Evolutionary conservation across 2,797 vertebrate species (phyloP).

Genomic region (Amblyraja radiata): DNA sequence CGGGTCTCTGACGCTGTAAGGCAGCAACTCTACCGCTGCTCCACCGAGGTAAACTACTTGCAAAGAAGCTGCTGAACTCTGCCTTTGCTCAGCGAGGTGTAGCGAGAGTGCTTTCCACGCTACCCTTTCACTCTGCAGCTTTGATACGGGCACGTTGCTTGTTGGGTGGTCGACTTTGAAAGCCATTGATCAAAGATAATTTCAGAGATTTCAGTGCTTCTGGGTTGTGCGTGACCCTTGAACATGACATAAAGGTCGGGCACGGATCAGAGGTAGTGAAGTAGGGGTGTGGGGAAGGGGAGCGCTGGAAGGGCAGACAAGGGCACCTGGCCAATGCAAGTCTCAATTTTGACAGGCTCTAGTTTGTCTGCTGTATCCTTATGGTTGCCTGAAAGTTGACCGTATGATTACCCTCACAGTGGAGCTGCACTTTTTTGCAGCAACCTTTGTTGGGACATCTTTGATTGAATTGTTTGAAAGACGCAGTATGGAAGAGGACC

Average conservation of each 20-base stretch:
- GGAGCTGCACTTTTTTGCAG: too few species aligned
- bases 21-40: too few species aligned
- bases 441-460: not conserved
- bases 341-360: not conserved
- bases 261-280: not conserved
- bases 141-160: not conserved
- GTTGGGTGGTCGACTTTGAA: constrained; percentile 16
- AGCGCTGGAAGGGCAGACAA: not conserved
- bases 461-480: not conserved
- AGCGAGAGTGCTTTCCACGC: not conserved
- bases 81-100: not conserved
- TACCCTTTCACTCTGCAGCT: not conserved
- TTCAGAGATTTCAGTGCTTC: not conserved
- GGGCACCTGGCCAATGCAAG: not conserved
- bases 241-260: not conserved
- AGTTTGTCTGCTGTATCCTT: not conserved
- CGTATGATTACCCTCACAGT: not conserved
- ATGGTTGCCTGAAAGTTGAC: not conserved
- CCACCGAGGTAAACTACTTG: not conserved
- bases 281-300: not conserved
- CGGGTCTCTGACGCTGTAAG: too few species aligned
- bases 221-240: not conserved
- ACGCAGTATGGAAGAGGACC: too few species aligned
- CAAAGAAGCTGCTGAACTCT: not conserved
- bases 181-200: constrained; percentile 1